Percentiles rank a stretch among this genome's conserved stretches.
Conservation (phyloP, 2,113 vertebrate genomes). For the Platysteira castanea region DNA sequence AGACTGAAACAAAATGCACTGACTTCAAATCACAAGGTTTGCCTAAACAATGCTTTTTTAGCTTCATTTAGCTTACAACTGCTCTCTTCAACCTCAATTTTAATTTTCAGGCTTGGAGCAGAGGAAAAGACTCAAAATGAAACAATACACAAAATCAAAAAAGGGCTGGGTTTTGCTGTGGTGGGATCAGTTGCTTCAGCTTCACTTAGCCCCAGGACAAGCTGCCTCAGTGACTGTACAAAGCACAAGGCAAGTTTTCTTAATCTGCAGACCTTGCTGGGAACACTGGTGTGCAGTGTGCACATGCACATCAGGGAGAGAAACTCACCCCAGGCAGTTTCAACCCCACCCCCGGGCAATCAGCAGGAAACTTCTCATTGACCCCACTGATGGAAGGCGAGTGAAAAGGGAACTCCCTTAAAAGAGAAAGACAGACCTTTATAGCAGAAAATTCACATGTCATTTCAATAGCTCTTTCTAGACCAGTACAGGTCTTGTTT, state of each 20-base stretch:
- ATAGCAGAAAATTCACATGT: neutral
- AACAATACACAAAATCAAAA: neutral
- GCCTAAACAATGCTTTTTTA: neutral
- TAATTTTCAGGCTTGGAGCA: neutral
- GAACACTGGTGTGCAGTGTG: neutral
- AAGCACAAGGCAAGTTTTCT: neutral
- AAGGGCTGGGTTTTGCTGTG: neutral
- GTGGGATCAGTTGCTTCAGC: neutral
- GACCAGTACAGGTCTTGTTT: neutral
- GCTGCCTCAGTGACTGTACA: neutral
- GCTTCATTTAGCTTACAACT: neutral
- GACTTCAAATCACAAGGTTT: neutral
- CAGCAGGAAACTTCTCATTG: neutral
- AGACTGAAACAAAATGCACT: neutral
- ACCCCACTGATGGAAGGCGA: neutral
- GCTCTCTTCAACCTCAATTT: neutral
- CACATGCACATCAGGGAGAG: fast-evolving
- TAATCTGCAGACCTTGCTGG: neutral
- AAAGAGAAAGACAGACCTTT: neutral
- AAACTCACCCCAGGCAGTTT: fast-evolving
- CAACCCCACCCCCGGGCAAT: neutral
- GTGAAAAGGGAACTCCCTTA: neutral
- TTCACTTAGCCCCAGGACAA: neutral
- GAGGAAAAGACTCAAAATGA: neutral
- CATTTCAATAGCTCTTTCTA: neutral